Base-by-base conservation (phyloP, 2,113 vertebrate genomes). In the Zosterops lateralis region DNA sequence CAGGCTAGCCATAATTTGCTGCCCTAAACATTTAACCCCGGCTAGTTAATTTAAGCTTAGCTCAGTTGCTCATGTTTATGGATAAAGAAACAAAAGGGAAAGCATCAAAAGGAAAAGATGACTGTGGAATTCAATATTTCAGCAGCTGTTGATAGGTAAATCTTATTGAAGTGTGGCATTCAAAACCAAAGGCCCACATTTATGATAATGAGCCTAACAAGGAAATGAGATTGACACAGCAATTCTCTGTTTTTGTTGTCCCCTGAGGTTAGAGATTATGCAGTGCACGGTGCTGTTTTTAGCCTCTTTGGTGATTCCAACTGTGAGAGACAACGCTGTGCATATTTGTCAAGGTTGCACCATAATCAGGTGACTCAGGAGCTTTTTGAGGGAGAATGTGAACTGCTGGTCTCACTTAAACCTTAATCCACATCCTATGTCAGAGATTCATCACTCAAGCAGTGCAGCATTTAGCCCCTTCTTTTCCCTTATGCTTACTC, bases 251-350 rank as follows among this genome's bases (percentile, higher is more conserved):
- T 97, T 97, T 94, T 95, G 90, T 96, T 93, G 90, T 97, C 97
- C 97, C 98, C 97, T 32, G 97, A 97, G 98, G 97, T 97, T 97
- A 97, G 95, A 97, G 97, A 98, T 98, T 98, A 97, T 97, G 94
- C 97, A 95, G 97, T 3, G 82, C 95, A 32, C 95, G 96, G 93
- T 97, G 97, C 97, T 97, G 97, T 97, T 98, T 98, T 98, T 98
- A 98, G 97, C 97, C 97, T 96, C 96, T 97, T 97, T 97, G 97
- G 97, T 97, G 96, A 97, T 97, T 97, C 97, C 97, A 97, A 82
- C 95, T 96, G 96, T 95, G 97, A 97, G 97, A 98, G 96, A 97
- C 96, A 85, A 94, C 72, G 57, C 96, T 97, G 87, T 96, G 96
- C 95, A 95, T 97, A 96, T 97, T 97, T 97, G 97, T 98, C 97